Conservation (phyloP, 2,888 invertebrate species). For the Phalera bucephala region DNA sequence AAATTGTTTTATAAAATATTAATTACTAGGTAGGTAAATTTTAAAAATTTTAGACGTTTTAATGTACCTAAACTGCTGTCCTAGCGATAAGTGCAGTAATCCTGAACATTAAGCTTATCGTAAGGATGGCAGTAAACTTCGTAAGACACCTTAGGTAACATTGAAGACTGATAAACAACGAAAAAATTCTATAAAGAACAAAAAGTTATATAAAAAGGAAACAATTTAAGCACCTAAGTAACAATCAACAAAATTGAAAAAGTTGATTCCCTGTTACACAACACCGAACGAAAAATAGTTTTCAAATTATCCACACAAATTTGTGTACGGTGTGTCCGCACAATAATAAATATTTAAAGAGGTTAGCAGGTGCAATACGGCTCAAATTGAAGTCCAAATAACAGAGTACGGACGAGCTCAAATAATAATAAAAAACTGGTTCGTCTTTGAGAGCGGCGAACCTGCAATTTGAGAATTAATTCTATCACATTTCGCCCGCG, state of each 20-base stretch:
- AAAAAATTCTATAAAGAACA: too few relatives aligned
- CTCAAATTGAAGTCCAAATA: constrained; percentile 70
- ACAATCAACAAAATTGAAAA: constrained; percentile 33
- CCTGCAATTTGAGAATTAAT: constrained; percentile 74
- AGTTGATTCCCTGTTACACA: constrained; percentile 33
- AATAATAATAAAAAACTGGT: constrained; percentile 58
- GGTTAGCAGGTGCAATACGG: constrained; percentile 73
- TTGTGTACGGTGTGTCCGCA: constrained; percentile 45
- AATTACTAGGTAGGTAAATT: too few relatives aligned
- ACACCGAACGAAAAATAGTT: constrained; percentile 42
- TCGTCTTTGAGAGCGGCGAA: constrained; percentile 51
- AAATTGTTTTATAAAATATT: too few relatives aligned
- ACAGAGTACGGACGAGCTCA: constrained; percentile 59
- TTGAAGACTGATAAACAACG: too few relatives aligned
- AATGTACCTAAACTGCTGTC: too few relatives aligned
- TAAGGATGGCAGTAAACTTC: too few relatives aligned
- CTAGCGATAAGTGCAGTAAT: too few relatives aligned
- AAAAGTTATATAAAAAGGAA: too few relatives aligned
- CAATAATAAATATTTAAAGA: constrained; percentile 75
- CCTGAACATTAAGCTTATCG: too few relatives aligned
- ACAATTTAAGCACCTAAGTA: too few relatives aligned
- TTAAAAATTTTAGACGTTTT: too few relatives aligned
- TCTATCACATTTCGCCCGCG: constrained; percentile 66
- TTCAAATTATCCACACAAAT: constrained; percentile 50
- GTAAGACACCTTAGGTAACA: too few relatives aligned